Evolutionary conservation across 2,888 invertebrate genomes (phyloP), one percentile per base, ranked within the genome.

Genomic region (Temnothorax unifasciatus): DNA sequence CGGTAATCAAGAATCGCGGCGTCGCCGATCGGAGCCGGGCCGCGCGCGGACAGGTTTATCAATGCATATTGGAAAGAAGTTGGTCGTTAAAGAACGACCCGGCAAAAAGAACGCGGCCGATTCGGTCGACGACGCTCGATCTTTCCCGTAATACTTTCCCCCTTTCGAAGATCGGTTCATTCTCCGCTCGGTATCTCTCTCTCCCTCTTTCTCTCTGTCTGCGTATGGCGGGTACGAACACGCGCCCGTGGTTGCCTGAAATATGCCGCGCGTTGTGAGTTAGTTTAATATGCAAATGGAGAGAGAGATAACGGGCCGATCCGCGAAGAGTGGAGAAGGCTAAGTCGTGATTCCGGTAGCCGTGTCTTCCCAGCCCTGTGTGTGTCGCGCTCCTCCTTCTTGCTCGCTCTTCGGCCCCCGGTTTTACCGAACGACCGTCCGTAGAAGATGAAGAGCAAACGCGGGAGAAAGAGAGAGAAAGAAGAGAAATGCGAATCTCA

Each of bases 201-300:
- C 25, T 52, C 57, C 25, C 83, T 61, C 61, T 73, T 52, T 61
- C 61, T 73, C 59, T 44, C 64, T 74, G n/a, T n/a, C n/a, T n/a
- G n/a, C n/a, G n/a, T n/a, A n/a, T n/a, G n/a, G n/a, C n/a, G n/a
- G n/a, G 34, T 38, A 50, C 77, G 64, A 61, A 34, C 64, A 21
- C 69, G 41, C 79, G 54, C 74, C 47, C 18, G 47, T 50, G 38
- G 59, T 74, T 83, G 64, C 85, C 86, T 90, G 89, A 90, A 90
- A 90, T 94, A 94, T 94, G 92, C 93, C 93, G 93, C 93, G 92
- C 92, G 93, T 92, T 93, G 94, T 93, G 94, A 94, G 94, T 94
- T 94, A 94, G 94, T 94, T 94, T 94, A 94, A 94, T 94, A 94
- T 94, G 94, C 94, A 94, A 94, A 94, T 94, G 92, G 92, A 90